A percentile compares a stretch with the other conserved stretches of the same genome.
Evolutionary conservation across 1,140 invertebrate genomes (phyloP).

Genomic region (Drosophila pruinosa): DNA sequence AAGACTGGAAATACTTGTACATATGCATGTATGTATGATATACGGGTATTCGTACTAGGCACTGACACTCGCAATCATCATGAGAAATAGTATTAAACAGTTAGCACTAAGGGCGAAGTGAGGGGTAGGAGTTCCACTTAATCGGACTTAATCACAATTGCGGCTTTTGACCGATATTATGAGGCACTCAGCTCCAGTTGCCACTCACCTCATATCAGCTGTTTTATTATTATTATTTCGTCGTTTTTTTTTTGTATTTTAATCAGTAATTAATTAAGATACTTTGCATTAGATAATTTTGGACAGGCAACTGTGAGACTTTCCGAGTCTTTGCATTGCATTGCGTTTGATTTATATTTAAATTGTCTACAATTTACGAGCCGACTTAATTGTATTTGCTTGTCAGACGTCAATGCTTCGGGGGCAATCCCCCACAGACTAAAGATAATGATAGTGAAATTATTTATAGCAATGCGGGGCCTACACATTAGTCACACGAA

Average conservation of each 20-base stretch:
- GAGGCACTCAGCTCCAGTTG: constrained; percentile 44
- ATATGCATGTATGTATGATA: too few relatives aligned
- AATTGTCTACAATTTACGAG: constrained; percentile 65
- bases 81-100: constrained; percentile 9
- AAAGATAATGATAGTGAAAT: constrained; percentile 45
- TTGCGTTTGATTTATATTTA: constrained; percentile 34
- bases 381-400: constrained; percentile 74
- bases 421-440: constrained; percentile 33
- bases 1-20: constrained; percentile 46
- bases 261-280: constrained; percentile 81
- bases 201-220: constrained; percentile 48
- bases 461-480: constrained; percentile 44
- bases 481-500: constrained; percentile 39
- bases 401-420: constrained; percentile 62
- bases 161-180: constrained; percentile 77
- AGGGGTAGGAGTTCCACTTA: constrained; percentile 50
- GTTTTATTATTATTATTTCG: constrained; percentile 28
- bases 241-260: constrained; percentile 6
- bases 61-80: constrained; percentile 13
- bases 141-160: constrained; percentile 75
- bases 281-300: constrained; percentile 69
- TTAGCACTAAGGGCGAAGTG: not conserved
- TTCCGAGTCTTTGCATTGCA: constrained; percentile 17
- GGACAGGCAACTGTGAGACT: constrained; percentile 44
- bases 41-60: constrained; percentile 46